Conservation (phyloP, 1,140 invertebrate genomes). For the Aphidius gifuensis region DNA sequence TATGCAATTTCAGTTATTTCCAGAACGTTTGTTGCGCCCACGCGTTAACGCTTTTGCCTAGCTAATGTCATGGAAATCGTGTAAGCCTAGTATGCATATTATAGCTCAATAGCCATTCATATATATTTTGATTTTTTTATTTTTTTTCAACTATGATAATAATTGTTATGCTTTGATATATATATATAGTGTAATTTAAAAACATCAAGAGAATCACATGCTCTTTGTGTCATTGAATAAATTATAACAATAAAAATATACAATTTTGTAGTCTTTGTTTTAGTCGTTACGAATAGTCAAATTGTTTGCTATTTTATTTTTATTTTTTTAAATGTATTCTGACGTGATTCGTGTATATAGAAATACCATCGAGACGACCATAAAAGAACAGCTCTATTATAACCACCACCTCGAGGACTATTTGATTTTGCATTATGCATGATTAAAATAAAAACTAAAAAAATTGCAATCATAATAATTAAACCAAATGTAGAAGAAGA, state of each 20-base stretch:
- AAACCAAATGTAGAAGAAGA: no score
- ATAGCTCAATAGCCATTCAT: slow-evolving; percentile 36
- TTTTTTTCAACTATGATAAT: slow-evolving; percentile 34
- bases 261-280: no score
- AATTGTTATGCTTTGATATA: slow-evolving; percentile 43
- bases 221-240: slow-evolving; percentile 14
- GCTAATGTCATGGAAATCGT: slow-evolving; percentile 47
- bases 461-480: no score
- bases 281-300: no score
- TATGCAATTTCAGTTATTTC: slow-evolving; percentile 44
- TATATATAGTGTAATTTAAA: slow-evolving; percentile 34
- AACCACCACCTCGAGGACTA: no score
- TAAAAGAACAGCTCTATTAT: no score
- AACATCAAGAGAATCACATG: slow-evolving; percentile 14
- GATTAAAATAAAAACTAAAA: no score
- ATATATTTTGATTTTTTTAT: slow-evolving; percentile 22
- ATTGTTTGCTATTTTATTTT: no score
- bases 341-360: no score
- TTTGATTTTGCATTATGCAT: no score
- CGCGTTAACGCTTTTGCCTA: slow-evolving; percentile 31
- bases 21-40: slow-evolving; percentile 40
- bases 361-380: no score
- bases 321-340: no score
- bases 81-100: slow-evolving; percentile 42
- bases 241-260: background rate